Evolutionary conservation across 2,113 vertebrate species (phyloP).

Genomic region (Gymnorhina tibicen): DNA sequence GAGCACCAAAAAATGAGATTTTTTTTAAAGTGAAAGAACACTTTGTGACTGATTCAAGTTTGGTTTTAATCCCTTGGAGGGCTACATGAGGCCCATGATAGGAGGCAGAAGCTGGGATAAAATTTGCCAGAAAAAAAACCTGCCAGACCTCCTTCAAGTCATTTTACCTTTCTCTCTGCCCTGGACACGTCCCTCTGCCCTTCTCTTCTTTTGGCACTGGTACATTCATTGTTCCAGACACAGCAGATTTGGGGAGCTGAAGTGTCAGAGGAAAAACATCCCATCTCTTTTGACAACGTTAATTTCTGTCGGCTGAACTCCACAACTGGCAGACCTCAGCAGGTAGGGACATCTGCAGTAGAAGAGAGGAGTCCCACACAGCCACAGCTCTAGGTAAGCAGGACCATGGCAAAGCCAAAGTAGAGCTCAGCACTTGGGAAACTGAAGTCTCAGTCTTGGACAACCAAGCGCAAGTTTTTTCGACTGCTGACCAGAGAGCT

Average conservation of each 20-base stretch:
- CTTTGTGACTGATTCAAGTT: background rate
- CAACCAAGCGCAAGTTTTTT: background rate
- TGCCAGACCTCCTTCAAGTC: background rate
- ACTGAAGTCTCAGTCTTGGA: background rate
- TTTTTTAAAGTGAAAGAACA: background rate
- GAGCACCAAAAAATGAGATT: background rate
- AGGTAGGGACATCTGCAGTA: background rate
- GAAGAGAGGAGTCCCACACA: background rate
- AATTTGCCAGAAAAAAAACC: background rate
- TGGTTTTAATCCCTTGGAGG: background rate
- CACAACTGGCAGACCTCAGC: background rate
- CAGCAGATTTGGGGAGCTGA: background rate
- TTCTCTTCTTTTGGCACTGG: background rate
- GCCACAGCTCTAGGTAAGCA: background rate
- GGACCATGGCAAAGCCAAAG: background rate
- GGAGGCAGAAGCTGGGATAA: background rate
- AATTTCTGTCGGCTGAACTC: background rate
- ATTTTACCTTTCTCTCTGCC: background rate
- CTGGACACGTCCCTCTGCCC: rapidly evolving
- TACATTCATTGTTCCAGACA: background rate
- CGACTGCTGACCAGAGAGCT: background rate
- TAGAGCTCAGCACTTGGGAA: background rate
- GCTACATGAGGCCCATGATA: rapidly evolving
- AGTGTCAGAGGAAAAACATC: background rate
- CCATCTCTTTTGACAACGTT: background rate